Base-by-base conservation (phyloP, 1,140 invertebrate species). In the Trissolcus basalis region DNA sequence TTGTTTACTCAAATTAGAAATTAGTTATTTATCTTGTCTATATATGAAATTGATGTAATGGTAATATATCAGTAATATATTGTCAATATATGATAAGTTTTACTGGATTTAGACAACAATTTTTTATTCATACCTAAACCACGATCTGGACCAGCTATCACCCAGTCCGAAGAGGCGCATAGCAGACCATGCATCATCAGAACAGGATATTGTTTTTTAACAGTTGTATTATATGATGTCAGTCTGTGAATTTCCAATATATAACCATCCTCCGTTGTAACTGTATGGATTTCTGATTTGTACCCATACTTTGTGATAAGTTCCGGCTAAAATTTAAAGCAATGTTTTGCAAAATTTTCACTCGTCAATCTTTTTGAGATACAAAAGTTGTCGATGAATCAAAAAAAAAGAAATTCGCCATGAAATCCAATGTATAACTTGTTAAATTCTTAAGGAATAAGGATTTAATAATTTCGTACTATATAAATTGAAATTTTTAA, bases 231-330 rank as follows among this genome's bases (percentile, higher is more conserved):
- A 32, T 4, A 15, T 4, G 44, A 50, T 10, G 69, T 72, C 3
- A 82, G 77, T 67, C 82, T 75, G 13, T 81, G 80, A 11, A 83
- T 11, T 68, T 80, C 65, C 5, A 84, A 41, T 50, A 79, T 77
- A 14, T 82, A 80, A 7, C 90, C 90, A 81, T 93, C 92, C 9
- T 83, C 61, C 0, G 91, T 92, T 5, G 79, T 72, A 0, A 91
- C 85, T 12, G 74, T 9, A 60, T 91, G 88, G 3, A 74, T 84
- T 83, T 92, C 91, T 0, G 86, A 83, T 19, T 83, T 83, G 71
- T 92, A 93, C 16, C 91, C 91, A 80, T 90, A 84, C 33, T 86
- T 80, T 5, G 87, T 83, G 9, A 92, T 90, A 10, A 92, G 80
- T 80, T 93, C 88, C 0, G 89, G 87, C 89, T 90, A 68, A 67